A percentile compares a stretch with the other conserved stretches of the same genome.
These are phyloP conservation scores for Tolypeutes matacus DNA, from an alignment of 2,797 vertebrate genomes.

Conservation along the genomic window DNA sequence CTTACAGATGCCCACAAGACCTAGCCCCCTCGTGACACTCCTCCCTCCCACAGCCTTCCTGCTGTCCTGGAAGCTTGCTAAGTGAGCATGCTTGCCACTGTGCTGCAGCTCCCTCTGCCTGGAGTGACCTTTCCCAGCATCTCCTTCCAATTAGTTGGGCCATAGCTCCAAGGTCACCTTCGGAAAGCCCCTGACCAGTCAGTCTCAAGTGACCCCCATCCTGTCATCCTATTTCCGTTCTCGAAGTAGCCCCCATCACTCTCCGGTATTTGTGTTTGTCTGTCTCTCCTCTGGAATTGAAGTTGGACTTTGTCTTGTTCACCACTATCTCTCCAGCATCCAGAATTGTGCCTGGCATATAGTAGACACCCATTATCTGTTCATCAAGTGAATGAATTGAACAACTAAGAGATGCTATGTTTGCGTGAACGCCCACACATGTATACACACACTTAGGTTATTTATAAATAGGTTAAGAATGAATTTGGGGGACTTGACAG, in stretches of 20 bases:
- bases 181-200: background rate
- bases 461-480: background rate
- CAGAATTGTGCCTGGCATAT: background rate
- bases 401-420: background rate
- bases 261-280: too few species aligned
- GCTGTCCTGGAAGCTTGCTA: background rate
- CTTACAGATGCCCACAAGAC: background rate
- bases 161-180: background rate
- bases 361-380: background rate
- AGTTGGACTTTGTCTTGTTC: background rate
- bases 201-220: accelerated
- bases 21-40: background rate
- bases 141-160: background rate
- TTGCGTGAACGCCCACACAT: background rate
- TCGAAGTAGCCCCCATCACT: too few species aligned
- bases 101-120: background rate
- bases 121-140: background rate
- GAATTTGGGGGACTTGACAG: background rate
- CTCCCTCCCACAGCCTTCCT: background rate
- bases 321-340: background rate
- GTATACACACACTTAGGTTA: background rate
- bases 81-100: background rate
- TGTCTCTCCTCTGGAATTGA: background rate
- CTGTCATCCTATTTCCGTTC: too few species aligned
- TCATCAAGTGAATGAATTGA: background rate